Evolutionary conservation across 2,888 invertebrate genomes (phyloP).

Genomic region (Drosophila differens): DNA sequence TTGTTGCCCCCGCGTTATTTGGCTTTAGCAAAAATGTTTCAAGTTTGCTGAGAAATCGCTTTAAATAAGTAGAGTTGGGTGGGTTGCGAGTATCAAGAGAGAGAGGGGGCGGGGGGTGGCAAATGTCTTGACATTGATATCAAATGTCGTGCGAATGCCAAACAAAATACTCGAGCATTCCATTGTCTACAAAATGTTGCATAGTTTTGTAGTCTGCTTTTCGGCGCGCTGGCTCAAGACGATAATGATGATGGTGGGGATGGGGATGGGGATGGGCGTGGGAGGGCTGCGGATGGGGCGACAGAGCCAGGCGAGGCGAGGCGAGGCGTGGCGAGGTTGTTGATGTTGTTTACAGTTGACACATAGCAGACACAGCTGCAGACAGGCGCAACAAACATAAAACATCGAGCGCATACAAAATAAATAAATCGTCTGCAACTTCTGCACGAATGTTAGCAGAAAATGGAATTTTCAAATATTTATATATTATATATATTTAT

Average conservation of each 20-base stretch:
- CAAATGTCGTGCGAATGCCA: slow-evolving; percentile 68
- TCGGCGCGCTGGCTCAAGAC: slow-evolving; percentile 32
- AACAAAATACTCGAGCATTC: slow-evolving; percentile 51
- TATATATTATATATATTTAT: neutral
- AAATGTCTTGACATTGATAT: slow-evolving; percentile 80
- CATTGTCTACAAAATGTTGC: slow-evolving; percentile 60
- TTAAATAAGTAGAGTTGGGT: slow-evolving; percentile 53
- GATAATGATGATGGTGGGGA: slow-evolving; percentile 34
- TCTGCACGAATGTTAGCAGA: slow-evolving; percentile 50
- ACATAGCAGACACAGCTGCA: slow-evolving; percentile 74
- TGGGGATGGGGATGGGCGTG: neutral
- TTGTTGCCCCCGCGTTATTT: slow-evolving; percentile 7
- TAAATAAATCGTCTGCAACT: slow-evolving; percentile 58
- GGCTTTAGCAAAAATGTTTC: slow-evolving; percentile 49
- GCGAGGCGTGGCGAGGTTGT: slow-evolving; percentile 36
- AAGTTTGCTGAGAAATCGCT: slow-evolving; percentile 54
- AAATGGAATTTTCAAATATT: slow-evolving; percentile 45
- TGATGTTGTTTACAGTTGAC: slow-evolving; percentile 79
- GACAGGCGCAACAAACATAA: slow-evolving; percentile 55
- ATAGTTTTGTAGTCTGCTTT: slow-evolving; percentile 64
- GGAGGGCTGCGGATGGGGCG: slow-evolving; percentile 8
- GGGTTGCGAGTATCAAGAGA: neutral
- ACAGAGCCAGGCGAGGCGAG: slow-evolving; percentile 5
- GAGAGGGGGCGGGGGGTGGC: slow-evolving; percentile 18
- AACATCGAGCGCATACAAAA: slow-evolving; percentile 17